These are phyloP conservation scores for Cheilosia vulpina DNA, from an alignment of 2,888 invertebrate genomes.

Conservation along the genomic window DNA sequence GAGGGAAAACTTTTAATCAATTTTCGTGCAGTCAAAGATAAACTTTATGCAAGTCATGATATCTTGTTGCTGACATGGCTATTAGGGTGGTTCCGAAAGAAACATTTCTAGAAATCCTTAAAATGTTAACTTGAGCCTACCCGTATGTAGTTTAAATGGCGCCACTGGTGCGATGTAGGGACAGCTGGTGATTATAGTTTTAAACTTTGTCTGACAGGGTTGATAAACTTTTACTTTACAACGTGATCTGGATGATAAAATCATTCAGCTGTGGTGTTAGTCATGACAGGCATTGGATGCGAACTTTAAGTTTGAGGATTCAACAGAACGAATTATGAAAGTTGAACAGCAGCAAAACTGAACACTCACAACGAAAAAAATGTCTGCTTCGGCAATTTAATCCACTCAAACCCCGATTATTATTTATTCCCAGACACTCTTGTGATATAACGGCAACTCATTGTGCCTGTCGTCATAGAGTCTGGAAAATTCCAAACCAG, in stretches of 20 bases:
- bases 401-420: neutral
- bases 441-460: neutral
- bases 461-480: neutral
- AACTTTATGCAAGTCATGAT: conserved; percentile 34
- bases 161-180: no score
- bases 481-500: neutral
- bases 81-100: neutral
- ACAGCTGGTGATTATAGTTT: no score
- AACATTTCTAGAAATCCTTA: neutral
- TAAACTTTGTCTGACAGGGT: no score
- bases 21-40: conserved; percentile 45
- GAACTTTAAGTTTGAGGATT: no score
- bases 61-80: conserved; percentile 18
- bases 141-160: no score
- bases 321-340: no score
- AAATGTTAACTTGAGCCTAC: neutral
- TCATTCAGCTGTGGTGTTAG: no score
- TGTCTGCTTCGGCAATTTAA: neutral
- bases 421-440: neutral
- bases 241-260: no score
- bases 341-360: no score
- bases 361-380: neutral
- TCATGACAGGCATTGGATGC: no score
- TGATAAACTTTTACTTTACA: no score
- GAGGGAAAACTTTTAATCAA: conserved; percentile 52